These are phyloP conservation scores for Apteryx owenii DNA, from an alignment of 2,113 vertebrate genomes.

Conservation along the genomic window DNA sequence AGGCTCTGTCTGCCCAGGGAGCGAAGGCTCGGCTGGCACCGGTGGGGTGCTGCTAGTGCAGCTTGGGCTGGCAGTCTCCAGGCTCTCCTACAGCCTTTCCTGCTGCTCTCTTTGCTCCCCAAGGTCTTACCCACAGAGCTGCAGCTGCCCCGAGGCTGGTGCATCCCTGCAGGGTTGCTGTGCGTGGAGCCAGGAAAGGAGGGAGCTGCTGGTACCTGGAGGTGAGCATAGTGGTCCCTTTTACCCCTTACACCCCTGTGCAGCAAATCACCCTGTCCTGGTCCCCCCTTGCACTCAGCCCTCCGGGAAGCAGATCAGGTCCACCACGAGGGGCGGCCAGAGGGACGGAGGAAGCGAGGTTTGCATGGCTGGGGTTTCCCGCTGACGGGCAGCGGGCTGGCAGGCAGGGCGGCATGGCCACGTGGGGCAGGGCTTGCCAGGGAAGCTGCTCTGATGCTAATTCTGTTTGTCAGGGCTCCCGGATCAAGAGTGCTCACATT, in stretches of 20 bases:
- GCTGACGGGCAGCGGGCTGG: too few relatives aligned
- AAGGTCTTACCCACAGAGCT: too few relatives aligned
- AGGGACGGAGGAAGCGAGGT: not conserved
- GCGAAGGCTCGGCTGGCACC: not conserved
- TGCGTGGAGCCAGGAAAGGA: too few relatives aligned
- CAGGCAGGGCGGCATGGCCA: not conserved
- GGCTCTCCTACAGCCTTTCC: not conserved
- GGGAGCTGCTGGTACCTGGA: not conserved
- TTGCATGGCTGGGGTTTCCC: not conserved
- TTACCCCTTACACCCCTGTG: not conserved
- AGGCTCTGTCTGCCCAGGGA: not conserved
- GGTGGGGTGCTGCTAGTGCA: too few relatives aligned
- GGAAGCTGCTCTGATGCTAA: conserved; percentile 50
- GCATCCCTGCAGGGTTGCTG: too few relatives aligned
- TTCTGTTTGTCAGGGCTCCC: conserved; percentile 71
- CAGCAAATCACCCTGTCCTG: not conserved
- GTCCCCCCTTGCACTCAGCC: not conserved
- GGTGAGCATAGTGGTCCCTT: not conserved
- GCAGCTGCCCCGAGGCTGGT: too few relatives aligned
- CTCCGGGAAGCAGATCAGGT: not conserved
- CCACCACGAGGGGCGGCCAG: not conserved
- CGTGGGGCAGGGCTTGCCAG: not conserved
- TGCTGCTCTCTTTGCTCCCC: not conserved
- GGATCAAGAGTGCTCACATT: conserved; percentile 54
- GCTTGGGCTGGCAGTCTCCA: not conserved